These are phyloP conservation scores for Liparis tanakae DNA, from an alignment of 2,797 vertebrate species.

Conservation along the genomic window DNA sequence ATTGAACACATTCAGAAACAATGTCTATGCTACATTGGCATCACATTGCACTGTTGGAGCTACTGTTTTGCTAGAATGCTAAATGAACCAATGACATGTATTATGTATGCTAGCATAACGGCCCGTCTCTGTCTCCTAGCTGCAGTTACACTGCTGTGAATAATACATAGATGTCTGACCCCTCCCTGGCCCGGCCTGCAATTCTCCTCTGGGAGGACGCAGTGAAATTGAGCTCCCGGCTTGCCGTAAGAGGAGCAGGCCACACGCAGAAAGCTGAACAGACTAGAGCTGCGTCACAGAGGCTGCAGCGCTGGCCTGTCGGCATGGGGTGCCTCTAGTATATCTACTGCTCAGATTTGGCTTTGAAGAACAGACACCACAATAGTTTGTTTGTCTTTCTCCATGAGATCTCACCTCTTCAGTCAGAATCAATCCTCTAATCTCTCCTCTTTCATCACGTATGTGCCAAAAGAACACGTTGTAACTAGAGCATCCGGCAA, in stretches of 20 bases:
- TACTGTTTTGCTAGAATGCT: constrained; percentile 23
- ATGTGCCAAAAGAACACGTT: constrained; percentile 9
- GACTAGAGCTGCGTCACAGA: constrained; percentile 77
- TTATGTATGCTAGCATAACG: constrained; percentile 5
- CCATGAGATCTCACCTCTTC: neutral
- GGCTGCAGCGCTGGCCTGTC: constrained; percentile 60
- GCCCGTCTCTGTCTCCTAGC: neutral
- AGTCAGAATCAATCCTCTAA: neutral
- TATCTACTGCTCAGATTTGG: constrained; percentile 39
- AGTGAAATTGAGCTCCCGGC: constrained; percentile 45
- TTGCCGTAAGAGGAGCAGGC: constrained; percentile 58
- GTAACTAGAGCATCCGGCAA: constrained; percentile 12
- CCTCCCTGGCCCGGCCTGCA: neutral
- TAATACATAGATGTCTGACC: neutral
- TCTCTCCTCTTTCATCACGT: constrained; percentile 1
- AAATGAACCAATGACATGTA: constrained; percentile 21
- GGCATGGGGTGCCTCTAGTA: constrained; percentile 60
- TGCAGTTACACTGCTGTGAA: constrained; percentile 21
- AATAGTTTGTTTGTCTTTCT: neutral
- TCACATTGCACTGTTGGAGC: constrained; percentile 1
- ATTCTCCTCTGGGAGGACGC: constrained; percentile 34
- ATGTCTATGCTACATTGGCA: neutral
- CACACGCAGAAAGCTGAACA: constrained; percentile 60
- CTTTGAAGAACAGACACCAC: constrained; percentile 8
- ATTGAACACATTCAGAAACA: constrained; percentile 10